phyloP scores from a whole-genome alignment of 2,113 vertebrate species.

The Sula dactylatra region DNA sequence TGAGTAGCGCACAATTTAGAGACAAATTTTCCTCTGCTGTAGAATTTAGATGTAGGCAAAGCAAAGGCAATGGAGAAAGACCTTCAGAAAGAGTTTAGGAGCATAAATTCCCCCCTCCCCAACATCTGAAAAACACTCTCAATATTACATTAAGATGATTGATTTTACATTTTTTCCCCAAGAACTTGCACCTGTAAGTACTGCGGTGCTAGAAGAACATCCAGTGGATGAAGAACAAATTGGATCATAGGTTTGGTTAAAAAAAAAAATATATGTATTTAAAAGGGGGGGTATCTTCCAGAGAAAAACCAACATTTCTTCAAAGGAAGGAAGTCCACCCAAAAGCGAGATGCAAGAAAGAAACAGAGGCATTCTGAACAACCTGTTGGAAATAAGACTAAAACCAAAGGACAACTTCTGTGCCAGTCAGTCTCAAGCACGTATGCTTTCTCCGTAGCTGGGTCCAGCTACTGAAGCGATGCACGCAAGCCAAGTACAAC shows the following conservation, averaged over 20 bases:
- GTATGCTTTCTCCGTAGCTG: fast-evolving
- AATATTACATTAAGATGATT: background rate
- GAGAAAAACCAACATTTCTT: background rate
- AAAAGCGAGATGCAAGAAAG: background rate
- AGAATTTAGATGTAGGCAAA: background rate
- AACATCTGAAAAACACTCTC: background rate
- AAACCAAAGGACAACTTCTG: background rate
- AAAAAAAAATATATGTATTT: background rate
- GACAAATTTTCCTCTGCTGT: background rate
- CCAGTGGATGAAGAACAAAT: background rate
- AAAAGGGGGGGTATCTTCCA: background rate
- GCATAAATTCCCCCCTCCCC: background rate
- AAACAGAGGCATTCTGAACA: background rate
- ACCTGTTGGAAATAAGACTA: background rate
- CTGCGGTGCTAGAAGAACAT: background rate
- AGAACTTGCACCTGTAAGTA: background rate
- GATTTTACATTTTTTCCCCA: background rate
- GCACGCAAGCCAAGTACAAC: background rate
- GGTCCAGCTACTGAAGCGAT: background rate
- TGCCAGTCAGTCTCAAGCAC: background rate
- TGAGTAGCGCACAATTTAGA: background rate
- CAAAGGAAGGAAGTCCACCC: background rate
- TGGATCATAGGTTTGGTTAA: background rate
- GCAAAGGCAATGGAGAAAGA: background rate
- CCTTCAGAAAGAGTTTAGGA: background rate